Conservation (phyloP, 2,888 invertebrate species). For the Micropterix aruncella region DNA sequence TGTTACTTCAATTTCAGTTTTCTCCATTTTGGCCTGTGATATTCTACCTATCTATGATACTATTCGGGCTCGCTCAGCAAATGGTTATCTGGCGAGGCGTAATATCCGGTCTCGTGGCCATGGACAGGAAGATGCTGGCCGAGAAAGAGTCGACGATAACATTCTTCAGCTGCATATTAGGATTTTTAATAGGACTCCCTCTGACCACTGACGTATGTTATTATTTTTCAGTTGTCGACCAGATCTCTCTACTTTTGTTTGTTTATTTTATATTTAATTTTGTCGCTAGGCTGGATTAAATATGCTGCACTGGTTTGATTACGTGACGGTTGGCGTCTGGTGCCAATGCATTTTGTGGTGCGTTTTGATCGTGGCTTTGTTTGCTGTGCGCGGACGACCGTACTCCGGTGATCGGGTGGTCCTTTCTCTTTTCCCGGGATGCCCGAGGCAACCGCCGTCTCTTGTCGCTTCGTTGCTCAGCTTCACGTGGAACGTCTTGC, state of each 20-base stretch:
- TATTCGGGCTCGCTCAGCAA: slow-evolving; percentile 81
- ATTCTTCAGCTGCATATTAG: slow-evolving; percentile 71
- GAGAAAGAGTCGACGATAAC: slow-evolving; percentile 74
- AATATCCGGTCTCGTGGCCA: slow-evolving; percentile 69
- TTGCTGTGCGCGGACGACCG: slow-evolving; percentile 74
- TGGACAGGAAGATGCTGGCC: slow-evolving; percentile 56
- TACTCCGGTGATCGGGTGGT: slow-evolving; percentile 67
- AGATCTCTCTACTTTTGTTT: slow-evolving; percentile 6
- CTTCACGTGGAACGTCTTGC: slow-evolving; percentile 77
- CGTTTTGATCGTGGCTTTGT: slow-evolving; percentile 65
- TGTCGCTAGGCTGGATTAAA: slow-evolving; percentile 51
- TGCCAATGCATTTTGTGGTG: slow-evolving; percentile 72
- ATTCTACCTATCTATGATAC: slow-evolving; percentile 70
- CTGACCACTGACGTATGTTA: slow-evolving; percentile 70
- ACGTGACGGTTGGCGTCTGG: slow-evolving; percentile 74
- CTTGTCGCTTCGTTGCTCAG: slow-evolving; percentile 54
- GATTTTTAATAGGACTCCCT: slow-evolving; percentile 68
- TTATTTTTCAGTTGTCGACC: background rate
- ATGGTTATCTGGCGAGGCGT: slow-evolving; percentile 87
- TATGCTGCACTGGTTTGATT: slow-evolving; percentile 75
- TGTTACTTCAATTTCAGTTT: slow-evolving; percentile 39
- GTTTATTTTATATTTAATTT: background rate
- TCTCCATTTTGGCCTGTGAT: slow-evolving; percentile 83
- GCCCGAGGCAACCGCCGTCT: slow-evolving; percentile 31
- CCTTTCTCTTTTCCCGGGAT: slow-evolving; percentile 38